Conservation (phyloP, 2,797 vertebrate genomes). For the Notoglanidium macrostoma region DNA sequence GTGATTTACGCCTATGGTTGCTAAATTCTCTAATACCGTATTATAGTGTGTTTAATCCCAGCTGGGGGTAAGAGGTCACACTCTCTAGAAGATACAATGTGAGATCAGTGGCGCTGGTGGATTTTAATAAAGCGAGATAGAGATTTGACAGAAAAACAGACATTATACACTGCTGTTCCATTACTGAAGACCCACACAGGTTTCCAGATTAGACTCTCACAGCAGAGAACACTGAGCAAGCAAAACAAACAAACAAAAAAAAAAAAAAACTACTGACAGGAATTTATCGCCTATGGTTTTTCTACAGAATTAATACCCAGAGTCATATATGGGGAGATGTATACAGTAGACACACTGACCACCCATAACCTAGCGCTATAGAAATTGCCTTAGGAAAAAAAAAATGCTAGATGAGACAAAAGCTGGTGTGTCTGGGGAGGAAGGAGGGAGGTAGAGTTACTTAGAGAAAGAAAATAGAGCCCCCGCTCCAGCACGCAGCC, state of each 20-base stretch:
- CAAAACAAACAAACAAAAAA: not conserved
- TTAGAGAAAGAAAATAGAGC: conserved; percentile 61
- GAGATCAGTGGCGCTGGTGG: conserved; percentile 46
- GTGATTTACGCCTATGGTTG: conserved; percentile 46
- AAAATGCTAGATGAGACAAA: conserved; percentile 40
- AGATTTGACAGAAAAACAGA: not conserved
- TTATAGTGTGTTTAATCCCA: conserved; percentile 58
- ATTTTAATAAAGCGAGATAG: not conserved
- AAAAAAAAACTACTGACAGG: not conserved
- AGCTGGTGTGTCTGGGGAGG: conserved; percentile 44
- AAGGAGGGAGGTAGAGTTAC: conserved; percentile 47
- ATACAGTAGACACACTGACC: not conserved
- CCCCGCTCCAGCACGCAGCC: conserved; percentile 77
- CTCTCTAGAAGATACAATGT: conserved; percentile 45
- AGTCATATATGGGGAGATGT: not conserved
- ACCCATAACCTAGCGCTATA: not conserved
- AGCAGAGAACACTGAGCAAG: conserved; percentile 17
- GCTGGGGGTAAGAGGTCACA: conserved; percentile 48
- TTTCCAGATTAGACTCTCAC: conserved; percentile 9
- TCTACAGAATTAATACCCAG: not conserved
- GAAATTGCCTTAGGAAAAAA: conserved; percentile 19
- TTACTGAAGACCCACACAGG: conserved; percentile 4
- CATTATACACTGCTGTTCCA: conserved; percentile 20
- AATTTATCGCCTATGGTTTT: conserved; percentile 6
- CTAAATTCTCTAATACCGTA: conserved; percentile 52